Conservation (phyloP, 2,113 vertebrate species). For the Phrynosoma platyrhinos region DNA sequence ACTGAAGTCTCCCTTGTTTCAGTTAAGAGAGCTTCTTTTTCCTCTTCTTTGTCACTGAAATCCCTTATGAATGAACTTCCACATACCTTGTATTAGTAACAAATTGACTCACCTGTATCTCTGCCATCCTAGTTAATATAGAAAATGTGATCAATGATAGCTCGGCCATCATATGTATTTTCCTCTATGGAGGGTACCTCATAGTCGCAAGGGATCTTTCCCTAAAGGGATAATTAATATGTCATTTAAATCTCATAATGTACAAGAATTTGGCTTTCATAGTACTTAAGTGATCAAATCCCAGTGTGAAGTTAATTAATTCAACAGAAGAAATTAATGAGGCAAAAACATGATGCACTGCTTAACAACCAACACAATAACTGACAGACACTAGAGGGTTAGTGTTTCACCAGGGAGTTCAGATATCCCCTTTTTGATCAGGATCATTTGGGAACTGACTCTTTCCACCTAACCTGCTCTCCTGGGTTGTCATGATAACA, state of each 20-base stretch:
- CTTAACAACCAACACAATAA: background rate
- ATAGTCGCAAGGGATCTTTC: background rate
- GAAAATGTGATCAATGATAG: background rate
- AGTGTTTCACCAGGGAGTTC: background rate
- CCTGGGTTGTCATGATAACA: background rate
- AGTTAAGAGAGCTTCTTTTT: background rate
- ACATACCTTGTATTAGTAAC: background rate
- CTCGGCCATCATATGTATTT: background rate
- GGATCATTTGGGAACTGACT: background rate
- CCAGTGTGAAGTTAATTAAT: background rate
- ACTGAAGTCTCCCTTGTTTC: background rate
- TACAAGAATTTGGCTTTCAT: background rate
- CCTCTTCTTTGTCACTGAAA: background rate
- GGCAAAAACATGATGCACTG: background rate
- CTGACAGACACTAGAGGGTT: background rate
- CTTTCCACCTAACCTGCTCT: background rate
- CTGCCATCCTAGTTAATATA: background rate
- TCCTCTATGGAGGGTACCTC: constrained; percentile 15
- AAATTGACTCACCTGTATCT: constrained; percentile 6
- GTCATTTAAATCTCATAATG: background rate
- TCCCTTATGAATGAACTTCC: background rate
- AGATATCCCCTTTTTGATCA: background rate
- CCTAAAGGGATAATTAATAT: constrained; percentile 21
- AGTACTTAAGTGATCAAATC: constrained; percentile 4
- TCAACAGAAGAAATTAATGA: background rate